Base-by-base conservation (phyloP, 2,113 vertebrate species). In the Ranitomeya imitator region DNA sequence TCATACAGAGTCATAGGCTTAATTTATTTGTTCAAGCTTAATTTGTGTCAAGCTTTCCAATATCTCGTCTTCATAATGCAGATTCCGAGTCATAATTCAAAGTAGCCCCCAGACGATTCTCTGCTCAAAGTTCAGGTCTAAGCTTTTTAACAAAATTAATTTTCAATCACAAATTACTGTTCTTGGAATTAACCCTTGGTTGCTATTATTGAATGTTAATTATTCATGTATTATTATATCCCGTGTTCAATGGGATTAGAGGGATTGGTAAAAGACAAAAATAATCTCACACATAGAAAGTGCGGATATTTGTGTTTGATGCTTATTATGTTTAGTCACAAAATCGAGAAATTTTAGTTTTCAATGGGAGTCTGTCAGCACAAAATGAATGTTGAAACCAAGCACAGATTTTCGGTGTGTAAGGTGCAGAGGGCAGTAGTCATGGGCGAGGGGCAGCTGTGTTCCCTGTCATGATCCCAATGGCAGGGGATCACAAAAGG, bases 41-140 rank as follows among this genome's bases (percentile, higher is more conserved):
- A 82, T 88, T 83, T 76, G 76, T 88, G 63, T 81, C 86, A 82
- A 45, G 86, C 86, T 87, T 87, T 87, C 65, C 79, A 87, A 82
- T 87, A 79, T 82, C 86, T 73, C 78, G 61, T 26, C 85, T 63
- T 79, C 86, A 88, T 83, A 83, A 88, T 83, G 57, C 37, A 13
- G 57, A 52, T 61, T 45, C 45, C 19, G 77, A 63, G 86, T 59
- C 37, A 65, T 65, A 88, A 88, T 77, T 88, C 79, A 83, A 69
- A 71, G 86, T 31, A 57, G 77, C 67, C 86, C 51, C 63, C 16
- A 31, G 78, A 45, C 77, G 37, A 57, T 80, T 69, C 77, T 79
- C 26, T 16, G 5, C 71, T 31, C 45, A 79, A 86, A 87, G 85
- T 81, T 88, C 79, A 77, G 69, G 52, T 26, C 69, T 73, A 31